Conservation (phyloP, 2,888 invertebrate genomes). For the Corbicula japonica region DNA sequence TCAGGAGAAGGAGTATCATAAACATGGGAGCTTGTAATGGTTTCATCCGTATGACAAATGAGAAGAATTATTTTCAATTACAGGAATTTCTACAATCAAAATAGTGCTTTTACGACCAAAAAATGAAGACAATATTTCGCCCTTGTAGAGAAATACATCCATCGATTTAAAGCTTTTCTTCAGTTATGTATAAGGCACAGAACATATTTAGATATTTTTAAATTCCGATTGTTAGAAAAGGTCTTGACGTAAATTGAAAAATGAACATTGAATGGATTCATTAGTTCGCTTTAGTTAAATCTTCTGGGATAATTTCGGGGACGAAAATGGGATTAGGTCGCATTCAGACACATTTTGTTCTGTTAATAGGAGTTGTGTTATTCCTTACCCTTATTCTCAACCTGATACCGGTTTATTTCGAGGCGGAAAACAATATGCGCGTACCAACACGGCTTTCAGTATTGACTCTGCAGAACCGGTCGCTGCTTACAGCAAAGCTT, state of each 20-base stretch:
- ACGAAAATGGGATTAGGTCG: constrained; percentile 28
- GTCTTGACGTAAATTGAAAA: background rate
- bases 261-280: background rate
- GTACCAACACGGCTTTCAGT: background rate
- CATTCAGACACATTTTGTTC: constrained; percentile 44
- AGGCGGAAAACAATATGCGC: constrained; percentile 13
- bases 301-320: background rate
- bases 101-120: background rate
- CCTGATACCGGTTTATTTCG: constrained; percentile 22
- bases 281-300: background rate
- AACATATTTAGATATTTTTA: constrained; percentile 19
- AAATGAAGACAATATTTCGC: background rate
- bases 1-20: background rate
- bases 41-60: constrained; percentile 16
- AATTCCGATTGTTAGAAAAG: background rate
- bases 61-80: constrained; percentile 33
- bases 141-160: constrained; percentile 4
- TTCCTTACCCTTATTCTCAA: constrained; percentile 39
- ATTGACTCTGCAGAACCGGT: background rate
- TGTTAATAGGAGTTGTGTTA: constrained; percentile 34
- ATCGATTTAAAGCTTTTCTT: constrained; percentile 18
- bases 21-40: background rate
- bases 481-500: background rate
- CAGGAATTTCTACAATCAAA: constrained; percentile 9
- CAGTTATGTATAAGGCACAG: constrained; percentile 26